A percentile compares a stretch with the other conserved stretches of the same genome.
phyloP scores from a whole-genome alignment of 2,113 vertebrate species.

The Empidonax traillii region DNA sequence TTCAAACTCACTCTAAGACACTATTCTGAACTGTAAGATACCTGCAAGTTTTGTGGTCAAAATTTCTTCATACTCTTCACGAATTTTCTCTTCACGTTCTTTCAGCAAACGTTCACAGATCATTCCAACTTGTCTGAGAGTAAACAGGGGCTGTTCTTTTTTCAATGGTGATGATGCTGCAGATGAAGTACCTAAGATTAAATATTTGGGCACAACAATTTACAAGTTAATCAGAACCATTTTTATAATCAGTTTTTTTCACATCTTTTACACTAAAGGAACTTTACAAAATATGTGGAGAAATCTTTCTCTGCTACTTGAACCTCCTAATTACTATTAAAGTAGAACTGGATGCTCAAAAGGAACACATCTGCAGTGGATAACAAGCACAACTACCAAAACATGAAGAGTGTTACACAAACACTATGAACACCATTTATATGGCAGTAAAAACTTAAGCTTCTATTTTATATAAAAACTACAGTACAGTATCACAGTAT shows the following conservation, averaged over 20 bases:
- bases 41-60: conserved; percentile 97
- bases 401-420: neutral
- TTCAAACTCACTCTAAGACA: neutral
- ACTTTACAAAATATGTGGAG: neutral
- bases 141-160: conserved; percentile 97
- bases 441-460: neutral
- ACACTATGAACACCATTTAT: neutral
- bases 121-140: conserved; percentile 97
- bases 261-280: neutral
- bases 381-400: accelerated
- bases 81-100: conserved; percentile 96
- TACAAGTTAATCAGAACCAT: neutral
- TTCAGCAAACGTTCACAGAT: conserved; percentile 98
- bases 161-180: conserved; percentile 89
- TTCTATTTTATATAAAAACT: neutral
- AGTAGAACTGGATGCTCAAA: neutral
- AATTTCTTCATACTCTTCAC: conserved; percentile 98
- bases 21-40: conserved; percentile 53
- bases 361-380: neutral
- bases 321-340: neutral
- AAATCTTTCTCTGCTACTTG: neutral
- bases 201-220: neutral
- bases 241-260: neutral
- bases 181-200: conserved; percentile 80
- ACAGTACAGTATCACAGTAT: neutral